Conservation (phyloP, 2,797 vertebrate genomes). For the Gypaetus barbatus region DNA sequence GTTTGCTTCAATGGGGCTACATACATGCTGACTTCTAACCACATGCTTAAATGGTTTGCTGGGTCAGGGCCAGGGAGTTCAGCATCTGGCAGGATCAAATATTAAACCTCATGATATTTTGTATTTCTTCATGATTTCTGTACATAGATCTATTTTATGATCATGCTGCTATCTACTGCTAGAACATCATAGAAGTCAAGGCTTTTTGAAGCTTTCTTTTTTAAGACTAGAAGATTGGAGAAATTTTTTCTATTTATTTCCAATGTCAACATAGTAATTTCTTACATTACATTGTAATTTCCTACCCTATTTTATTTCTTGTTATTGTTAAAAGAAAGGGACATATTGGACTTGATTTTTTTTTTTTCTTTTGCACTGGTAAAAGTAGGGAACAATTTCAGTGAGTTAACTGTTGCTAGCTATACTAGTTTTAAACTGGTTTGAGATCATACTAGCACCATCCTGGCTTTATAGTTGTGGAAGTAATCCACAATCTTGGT, state of each 20-base stretch:
- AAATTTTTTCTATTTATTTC: not conserved
- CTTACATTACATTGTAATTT: not conserved
- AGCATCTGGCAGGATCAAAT: slow-evolving; percentile 6
- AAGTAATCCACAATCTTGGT: not conserved
- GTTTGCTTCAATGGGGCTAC: not conserved
- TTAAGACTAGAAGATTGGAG: not conserved
- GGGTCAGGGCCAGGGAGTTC: slow-evolving; percentile 4
- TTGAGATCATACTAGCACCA: not conserved
- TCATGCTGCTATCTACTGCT: not conserved
- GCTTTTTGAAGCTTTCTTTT: not conserved
- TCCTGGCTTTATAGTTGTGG: not conserved
- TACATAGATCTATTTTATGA: not conserved
- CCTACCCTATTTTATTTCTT: not conserved
- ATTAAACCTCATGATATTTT: not conserved
- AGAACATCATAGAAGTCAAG: not conserved
- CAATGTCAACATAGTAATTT: not conserved
- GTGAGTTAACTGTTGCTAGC: not conserved
- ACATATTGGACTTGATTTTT: not conserved
- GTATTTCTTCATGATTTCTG: slow-evolving; percentile 3
- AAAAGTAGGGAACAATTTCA: not conserved
- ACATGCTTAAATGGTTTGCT: slow-evolving; percentile 5
- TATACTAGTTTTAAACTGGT: not conserved
- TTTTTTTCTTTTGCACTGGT: not conserved
- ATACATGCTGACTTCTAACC: not conserved
- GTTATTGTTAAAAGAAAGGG: not conserved